A percentile compares a stretch with the other conserved stretches of the same genome.
Evolutionary conservation across 53 echinoderm and acorn worm genomes (phyloP).

Genomic region (Paelopatides confundens): DNA sequence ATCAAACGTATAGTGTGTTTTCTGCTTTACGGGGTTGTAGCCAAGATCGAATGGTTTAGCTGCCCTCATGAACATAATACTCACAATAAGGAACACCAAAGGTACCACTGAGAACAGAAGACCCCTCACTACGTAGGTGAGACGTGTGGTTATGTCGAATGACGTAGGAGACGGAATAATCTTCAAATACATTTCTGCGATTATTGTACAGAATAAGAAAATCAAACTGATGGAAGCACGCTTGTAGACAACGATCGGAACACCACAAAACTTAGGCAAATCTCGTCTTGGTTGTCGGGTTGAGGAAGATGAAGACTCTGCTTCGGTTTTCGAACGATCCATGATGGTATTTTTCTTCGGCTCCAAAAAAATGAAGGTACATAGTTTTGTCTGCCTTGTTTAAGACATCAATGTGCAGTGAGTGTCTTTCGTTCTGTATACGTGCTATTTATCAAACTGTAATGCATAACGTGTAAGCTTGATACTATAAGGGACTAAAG

Average conservation of each 20-base stretch:
- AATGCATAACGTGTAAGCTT: no score
- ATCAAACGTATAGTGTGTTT: constrained; percentile 30
- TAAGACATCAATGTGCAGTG: no score
- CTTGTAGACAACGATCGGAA: neutral
- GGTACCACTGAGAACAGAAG: constrained; percentile 54
- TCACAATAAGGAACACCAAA: neutral
- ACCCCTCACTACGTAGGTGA: neutral
- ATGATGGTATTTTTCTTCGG: no score
- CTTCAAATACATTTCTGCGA: neutral
- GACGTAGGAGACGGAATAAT: neutral
- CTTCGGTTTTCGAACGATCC: neutral
- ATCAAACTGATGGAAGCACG: neutral
- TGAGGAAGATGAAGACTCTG: neutral
- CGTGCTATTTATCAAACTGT: no score
- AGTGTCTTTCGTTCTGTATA: no score
- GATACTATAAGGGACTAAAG: no score
- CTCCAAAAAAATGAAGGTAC: no score
- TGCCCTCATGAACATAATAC: neutral
- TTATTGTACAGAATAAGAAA: neutral
- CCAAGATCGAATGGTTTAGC: constrained; percentile 26
- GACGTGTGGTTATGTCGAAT: constrained; percentile 1
- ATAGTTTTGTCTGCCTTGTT: no score
- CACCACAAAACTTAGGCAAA: neutral
- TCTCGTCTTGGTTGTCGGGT: neutral
- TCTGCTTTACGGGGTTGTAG: neutral